Evolutionary conservation across 2,888 invertebrate genomes (phyloP), one percentile per base, ranked within the genome.

Genomic region (Lasius fuliginosus): DNA sequence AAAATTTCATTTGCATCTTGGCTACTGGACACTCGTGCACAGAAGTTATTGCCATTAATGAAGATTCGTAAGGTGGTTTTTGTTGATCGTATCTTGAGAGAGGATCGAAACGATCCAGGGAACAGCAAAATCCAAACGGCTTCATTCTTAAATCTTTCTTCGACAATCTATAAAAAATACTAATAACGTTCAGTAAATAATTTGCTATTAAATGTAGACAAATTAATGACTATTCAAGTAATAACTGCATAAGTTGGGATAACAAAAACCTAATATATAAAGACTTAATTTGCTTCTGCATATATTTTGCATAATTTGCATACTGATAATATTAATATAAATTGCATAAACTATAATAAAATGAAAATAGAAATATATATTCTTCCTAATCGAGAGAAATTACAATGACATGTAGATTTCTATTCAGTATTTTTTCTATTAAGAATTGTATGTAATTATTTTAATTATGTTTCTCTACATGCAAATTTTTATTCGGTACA

Each of bases 51-150:
- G 83, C 65, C 4, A 40, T 69, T 9, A 88, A 23, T 3, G 89
- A 89, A 15, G 87, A 82, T 53, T 84, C 69, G 8, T 84, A 83
- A 2, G 86, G 73, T 9, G 86, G 84, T 3, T 58, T 85, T 12
- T 58, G 82, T 64, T 85, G 85, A 73, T 89, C 73, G 49, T 92
- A 90, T 58, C 82, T 76, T 8, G 76, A 75, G 60, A 86, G 36
- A 36, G 87, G 77, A 62, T 92, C 89, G 23, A 77, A 79, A 6
- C 86, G 69, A 42, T 87, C 82, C 6, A 64, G 12, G 5, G 90
- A 87, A 83, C 92, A 92, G 33, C 91, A 92, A 64, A 92, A 89
- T 6, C 68, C 83, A 27, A 83, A 87, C 0, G 91, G 89, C 40
- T 91, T 91, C 6, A 77, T 4, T 9, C 9, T 49, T 3, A 9